Conservation (phyloP, 2,113 vertebrate species). For the Chaetura pelagica region DNA sequence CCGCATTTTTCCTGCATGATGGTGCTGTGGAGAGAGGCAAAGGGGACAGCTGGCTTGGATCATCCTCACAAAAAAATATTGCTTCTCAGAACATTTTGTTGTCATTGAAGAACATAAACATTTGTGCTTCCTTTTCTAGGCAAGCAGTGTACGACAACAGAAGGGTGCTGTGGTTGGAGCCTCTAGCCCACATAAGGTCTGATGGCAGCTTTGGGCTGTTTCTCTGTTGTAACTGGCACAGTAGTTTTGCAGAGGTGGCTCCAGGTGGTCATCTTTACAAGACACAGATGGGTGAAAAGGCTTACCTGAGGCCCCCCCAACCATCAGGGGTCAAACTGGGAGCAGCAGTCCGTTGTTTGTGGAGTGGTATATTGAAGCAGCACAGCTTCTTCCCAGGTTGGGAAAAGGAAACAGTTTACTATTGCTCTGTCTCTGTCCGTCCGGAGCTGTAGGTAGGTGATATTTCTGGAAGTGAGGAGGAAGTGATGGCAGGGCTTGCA, state of each 20-base stretch:
- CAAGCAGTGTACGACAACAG: neutral
- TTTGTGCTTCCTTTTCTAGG: neutral
- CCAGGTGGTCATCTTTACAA: neutral
- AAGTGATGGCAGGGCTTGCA: neutral
- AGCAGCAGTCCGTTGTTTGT: neutral
- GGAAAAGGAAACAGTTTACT: neutral
- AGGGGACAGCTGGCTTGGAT: neutral
- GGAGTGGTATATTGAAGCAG: neutral
- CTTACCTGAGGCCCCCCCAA: neutral
- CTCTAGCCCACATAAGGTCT: neutral
- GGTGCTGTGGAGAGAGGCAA: neutral
- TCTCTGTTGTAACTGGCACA: neutral
- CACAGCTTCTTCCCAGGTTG: neutral
- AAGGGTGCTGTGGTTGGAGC: neutral
- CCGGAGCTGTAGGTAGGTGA: neutral
- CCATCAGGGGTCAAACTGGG: neutral
- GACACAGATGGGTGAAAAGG: neutral
- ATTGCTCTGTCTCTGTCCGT: neutral
- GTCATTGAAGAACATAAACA: neutral
- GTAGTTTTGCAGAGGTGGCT: neutral
- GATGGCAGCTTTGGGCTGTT: neutral
- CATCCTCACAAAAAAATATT: neutral
- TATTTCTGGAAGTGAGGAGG: neutral
- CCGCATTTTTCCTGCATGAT: neutral
- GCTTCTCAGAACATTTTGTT: neutral